Conservation (phyloP, 2,113 vertebrate genomes). For the Muntiacus muntjak region DNA sequence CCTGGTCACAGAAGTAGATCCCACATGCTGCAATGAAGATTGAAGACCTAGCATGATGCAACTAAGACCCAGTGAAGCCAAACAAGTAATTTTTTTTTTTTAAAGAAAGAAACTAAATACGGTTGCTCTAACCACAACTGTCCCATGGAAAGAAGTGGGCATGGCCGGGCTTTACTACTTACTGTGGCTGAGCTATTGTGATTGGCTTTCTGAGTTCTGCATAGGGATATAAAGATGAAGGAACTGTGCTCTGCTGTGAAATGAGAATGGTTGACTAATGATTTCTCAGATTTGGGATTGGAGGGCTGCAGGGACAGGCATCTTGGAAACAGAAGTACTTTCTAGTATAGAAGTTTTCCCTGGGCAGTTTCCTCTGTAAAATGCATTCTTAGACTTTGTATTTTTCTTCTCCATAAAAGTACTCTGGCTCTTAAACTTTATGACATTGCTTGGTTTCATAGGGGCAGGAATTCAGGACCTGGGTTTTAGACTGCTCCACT, state of each 20-base stretch:
- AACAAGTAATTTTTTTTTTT: background rate
- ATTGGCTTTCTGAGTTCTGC: slow-evolving; percentile 5
- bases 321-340: slow-evolving; percentile 4
- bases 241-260: background rate
- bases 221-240: background rate
- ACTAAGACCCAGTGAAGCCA: background rate
- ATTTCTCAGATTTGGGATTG: background rate
- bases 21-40: background rate
- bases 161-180: background rate
- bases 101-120: background rate
- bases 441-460: slow-evolving; percentile 54
- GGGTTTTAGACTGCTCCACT: background rate
- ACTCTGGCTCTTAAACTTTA: slow-evolving; percentile 30
- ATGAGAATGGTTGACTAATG: background rate
- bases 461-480: slow-evolving; percentile 33
- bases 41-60: background rate
- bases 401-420: background rate
- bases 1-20: background rate
- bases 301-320: background rate
- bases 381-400: background rate
- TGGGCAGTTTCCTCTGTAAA: background rate
- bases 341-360: background rate
- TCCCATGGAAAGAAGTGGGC: background rate
- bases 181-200: background rate
- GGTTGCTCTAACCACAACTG: background rate